Evolutionary conservation across 2,797 vertebrate genomes (phyloP).

Genomic region (Pachyuromys duprasi): DNA sequence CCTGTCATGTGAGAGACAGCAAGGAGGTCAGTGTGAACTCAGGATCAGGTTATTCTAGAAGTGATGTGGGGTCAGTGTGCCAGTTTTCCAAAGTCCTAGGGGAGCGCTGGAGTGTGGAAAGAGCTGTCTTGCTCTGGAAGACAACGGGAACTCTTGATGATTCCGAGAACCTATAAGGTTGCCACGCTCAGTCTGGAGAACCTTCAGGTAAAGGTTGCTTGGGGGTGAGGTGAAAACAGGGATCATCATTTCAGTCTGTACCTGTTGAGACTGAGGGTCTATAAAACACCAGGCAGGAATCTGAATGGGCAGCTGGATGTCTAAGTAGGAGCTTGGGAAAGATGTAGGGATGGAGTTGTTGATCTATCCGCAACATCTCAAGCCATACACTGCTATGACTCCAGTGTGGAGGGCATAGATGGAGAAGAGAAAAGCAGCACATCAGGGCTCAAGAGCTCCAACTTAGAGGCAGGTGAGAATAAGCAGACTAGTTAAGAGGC

Average conservation of each 20-base stretch:
- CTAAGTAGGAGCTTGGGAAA: background rate
- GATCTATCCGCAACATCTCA: background rate
- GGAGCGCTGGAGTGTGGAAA: background rate
- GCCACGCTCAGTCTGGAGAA: background rate
- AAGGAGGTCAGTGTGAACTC: background rate
- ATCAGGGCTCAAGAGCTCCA: background rate
- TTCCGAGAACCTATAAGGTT: background rate
- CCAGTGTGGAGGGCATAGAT: background rate
- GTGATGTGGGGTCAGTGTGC: no score
- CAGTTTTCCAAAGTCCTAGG: no score
- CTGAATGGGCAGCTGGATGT: background rate
- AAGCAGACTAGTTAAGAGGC: background rate
- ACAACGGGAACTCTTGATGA: background rate
- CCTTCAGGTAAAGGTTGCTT: background rate
- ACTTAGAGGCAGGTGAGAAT: background rate
- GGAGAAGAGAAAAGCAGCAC: background rate
- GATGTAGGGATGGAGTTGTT: background rate
- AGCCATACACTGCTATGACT: background rate
- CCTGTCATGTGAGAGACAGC: background rate
- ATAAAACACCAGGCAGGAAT: background rate
- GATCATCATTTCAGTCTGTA: background rate
- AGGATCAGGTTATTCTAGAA: background rate
- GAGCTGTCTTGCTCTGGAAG: background rate
- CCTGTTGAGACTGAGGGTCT: background rate
- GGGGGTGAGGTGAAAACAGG: background rate